Base-by-base conservation (phyloP, 1,140 invertebrate species). In the Tetramorium alpestre region DNA sequence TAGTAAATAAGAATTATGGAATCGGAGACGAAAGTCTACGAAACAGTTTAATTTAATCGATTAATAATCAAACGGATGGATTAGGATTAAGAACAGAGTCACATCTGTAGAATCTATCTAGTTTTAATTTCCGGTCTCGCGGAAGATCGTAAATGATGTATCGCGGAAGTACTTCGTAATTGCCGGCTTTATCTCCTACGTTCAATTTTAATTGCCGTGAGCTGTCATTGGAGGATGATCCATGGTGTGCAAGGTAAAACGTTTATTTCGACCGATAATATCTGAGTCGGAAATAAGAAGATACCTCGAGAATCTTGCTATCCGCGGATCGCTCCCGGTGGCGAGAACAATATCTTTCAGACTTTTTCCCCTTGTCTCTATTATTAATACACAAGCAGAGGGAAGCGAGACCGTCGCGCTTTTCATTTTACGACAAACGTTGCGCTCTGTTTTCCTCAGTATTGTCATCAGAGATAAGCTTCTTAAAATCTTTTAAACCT, bases 401-500 rank as follows among this genome's bases (percentile, higher is more conserved):
- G 51, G 81, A 82, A 77, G 75, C 44, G 56, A 28, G 51, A 28
- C 41, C 10, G 77, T 49, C 33, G 64, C 33, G 38, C 60, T 82
- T 73, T 49, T 10, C 86, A 70, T 78, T 89, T 80, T 62, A 33
- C n/a, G 25, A 49, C 25, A n/a, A 70, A 51, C 25, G 47, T 88
- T 85, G 70, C 67, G 38, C 64, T 81, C 54, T 58, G 47, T 58
- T 86, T 86, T 73, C 41, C 51, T 65, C 86, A 78, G 64, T 70
- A 78, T 81, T 80, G 87, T 84, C 89, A 84, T 91, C 87, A 73
- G 54, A 22, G 51, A 73, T 90, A 91, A 91, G 89, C 89, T 86
- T 56, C 89, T 91, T 88, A 88, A 78, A 73, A 82, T 85, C 87
- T 22, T 16, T 58, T 77, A 90, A 67, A 84, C 75, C 82, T 62